phyloP scores from a whole-genome alignment of 2,113 vertebrate species.

The Pituophis catenifer region DNA sequence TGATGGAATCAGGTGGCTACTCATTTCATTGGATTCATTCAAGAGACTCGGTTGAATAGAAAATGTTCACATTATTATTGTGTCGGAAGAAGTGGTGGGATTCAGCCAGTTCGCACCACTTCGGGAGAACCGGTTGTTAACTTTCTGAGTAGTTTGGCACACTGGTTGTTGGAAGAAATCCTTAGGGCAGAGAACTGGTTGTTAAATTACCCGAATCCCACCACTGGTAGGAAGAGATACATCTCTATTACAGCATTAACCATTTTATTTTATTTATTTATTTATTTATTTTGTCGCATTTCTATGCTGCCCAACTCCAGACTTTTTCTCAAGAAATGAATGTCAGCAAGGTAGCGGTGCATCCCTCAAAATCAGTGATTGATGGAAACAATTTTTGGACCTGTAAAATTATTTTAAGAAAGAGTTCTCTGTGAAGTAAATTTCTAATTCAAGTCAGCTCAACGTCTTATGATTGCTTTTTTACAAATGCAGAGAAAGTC shows the following conservation, averaged over 20 bases:
- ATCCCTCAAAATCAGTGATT: not conserved
- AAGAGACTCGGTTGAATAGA: not conserved
- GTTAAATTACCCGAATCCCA: no score
- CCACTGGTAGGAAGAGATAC: not conserved
- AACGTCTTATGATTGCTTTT: conserved; percentile 17
- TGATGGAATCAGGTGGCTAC: not conserved
- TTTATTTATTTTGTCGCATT: no score
- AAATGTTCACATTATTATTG: not conserved
- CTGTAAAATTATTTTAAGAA: not conserved
- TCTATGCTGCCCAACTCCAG: no score
- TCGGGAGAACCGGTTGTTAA: no score
- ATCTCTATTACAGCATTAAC: conserved; percentile 31
- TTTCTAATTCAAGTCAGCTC: conserved; percentile 36
- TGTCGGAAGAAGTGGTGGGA: not conserved
- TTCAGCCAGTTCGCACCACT: no score
- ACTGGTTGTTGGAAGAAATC: no score
- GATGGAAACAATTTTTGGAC: not conserved
- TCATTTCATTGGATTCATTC: not conserved
- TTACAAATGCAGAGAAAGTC: not conserved
- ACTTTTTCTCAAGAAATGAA: conserved; percentile 7
- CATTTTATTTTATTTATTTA: not conserved
- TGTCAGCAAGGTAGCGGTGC: not conserved
- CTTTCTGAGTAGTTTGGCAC: no score
- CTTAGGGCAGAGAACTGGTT: no score
- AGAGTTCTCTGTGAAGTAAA: conserved; percentile 35